These are phyloP conservation scores for Probosciger aterrimus DNA, from an alignment of 2,113 vertebrate genomes.

Conservation along the genomic window DNA sequence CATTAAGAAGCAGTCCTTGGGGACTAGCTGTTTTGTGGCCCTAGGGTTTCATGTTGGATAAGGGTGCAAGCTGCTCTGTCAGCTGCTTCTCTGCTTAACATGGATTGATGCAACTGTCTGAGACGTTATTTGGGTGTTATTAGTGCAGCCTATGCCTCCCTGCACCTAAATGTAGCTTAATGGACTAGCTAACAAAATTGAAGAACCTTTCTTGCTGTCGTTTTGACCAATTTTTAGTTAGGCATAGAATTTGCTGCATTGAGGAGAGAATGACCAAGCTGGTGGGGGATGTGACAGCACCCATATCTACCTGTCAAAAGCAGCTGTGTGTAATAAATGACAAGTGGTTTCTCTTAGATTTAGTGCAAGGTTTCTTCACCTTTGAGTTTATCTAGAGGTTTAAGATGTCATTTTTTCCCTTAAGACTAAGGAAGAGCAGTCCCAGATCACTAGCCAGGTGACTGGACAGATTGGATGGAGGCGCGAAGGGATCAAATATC, in stretches of 20 bases:
- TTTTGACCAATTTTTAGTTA: not conserved
- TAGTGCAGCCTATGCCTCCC: not conserved
- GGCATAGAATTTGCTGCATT: not conserved
- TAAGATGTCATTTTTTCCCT: not conserved
- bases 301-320: not conserved
- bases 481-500: conserved; percentile 98
- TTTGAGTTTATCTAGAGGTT: not conserved
- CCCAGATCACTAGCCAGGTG: conserved; percentile 99
- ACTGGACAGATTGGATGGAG: conserved; percentile 99
- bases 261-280: not conserved
- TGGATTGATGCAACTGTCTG: not conserved
- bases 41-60: not conserved
- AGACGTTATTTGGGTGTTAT: not conserved
- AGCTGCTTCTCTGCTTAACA: not conserved
- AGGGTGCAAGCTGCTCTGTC: not conserved
- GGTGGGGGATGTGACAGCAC: not conserved
- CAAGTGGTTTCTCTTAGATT: not conserved
- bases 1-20: not conserved
- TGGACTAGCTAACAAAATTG: not conserved
- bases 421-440: conserved; percentile 98
- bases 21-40: not conserved
- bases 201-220: not conserved
- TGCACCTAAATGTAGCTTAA: not conserved
- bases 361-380: not conserved
- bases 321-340: not conserved